These are phyloP conservation scores for Vannuccia rotundouncinata DNA, from an alignment of 2,888 invertebrate species.

Conservation along the genomic window DNA sequence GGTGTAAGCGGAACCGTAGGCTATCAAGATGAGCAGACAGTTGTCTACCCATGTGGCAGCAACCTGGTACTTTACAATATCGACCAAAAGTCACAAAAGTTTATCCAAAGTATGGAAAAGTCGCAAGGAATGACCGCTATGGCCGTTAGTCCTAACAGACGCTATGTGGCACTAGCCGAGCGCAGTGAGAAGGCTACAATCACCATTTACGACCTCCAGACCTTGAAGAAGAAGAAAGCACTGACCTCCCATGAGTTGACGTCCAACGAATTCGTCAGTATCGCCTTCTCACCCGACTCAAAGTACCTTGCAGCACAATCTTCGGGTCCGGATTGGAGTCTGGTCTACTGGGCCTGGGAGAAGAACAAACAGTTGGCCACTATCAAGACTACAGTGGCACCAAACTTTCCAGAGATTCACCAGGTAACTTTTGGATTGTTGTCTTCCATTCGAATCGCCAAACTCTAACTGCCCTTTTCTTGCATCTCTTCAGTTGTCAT, in stretches of 20 bases:
- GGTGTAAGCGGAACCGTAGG: conserved; percentile 54
- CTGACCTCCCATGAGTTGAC: conserved; percentile 53
- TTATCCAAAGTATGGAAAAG: conserved; percentile 57
- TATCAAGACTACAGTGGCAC: conserved; percentile 62
- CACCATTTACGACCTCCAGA: conserved; percentile 57
- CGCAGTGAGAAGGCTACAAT: conserved; percentile 54
- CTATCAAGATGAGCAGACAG: conserved; percentile 55
- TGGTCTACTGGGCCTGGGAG: conserved; percentile 75
- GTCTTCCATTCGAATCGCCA: too few species aligned
- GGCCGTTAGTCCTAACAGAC: conserved; percentile 56
- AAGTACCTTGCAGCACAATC: conserved; percentile 73
- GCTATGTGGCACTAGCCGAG: conserved; percentile 57
- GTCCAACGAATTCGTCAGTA: conserved; percentile 65
- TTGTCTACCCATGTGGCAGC: conserved; percentile 58
- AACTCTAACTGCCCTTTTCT: too few species aligned
- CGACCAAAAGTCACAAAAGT: conserved; percentile 57
- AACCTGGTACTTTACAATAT: conserved; percentile 58
- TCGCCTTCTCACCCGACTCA: conserved; percentile 74
- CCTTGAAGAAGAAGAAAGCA: conserved; percentile 55
- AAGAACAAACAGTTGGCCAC: conserved; percentile 72
- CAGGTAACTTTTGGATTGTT: neutral
- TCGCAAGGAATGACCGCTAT: conserved; percentile 57
- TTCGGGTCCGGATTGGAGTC: conserved; percentile 73
- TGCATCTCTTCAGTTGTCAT: conserved; percentile 63
- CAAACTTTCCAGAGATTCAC: neutral